Evolutionary conservation across 1,140 invertebrate species (phyloP), one percentile per base, ranked within the genome.

Genomic region (Drosophila micromelanica): DNA sequence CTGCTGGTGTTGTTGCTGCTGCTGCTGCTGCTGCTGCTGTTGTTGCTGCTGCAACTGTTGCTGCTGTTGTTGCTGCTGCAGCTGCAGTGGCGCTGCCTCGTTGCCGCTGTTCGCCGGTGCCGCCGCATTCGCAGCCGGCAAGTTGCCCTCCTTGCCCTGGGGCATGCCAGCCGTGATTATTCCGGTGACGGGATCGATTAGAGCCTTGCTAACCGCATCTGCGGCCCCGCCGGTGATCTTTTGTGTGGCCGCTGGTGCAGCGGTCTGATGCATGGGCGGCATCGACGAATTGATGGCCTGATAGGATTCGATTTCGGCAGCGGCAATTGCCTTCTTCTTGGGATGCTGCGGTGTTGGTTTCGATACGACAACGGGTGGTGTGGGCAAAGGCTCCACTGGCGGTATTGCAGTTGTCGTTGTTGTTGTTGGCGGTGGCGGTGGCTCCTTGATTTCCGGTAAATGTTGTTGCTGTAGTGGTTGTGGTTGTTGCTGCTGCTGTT

Each of bases 151-250:
- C 80, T 96, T 95, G 32, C 94, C 95, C 76, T 96, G 95, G 0
- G 85, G 90, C 74, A 94, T 92, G 93, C 96, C 95, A 1, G 94
- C 95, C 46, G 95, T 95, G 40, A 97, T 92, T 74, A 96, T 93
- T 8, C 96, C 96, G 1, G 96, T 97, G 0, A 96, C 95, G 1
- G 96, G 96, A 93, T 96, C 96, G 23, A 96, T 95, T 8, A 96
- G 85, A 5, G 90, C 74, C 45, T 91, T 91, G 67, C 80, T 91
- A 0, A 90, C 90, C 2, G 82, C 82, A 72, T 91, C 90, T 5
- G 90, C 90, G 27, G 82, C 86, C 30, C 90, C 90, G 6, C 90
- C 90, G 0, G 90, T 91, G 15, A 84, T 89, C 72, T 91, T 91
- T 38, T 91, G 90, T 0, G 90, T 77, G 15, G 86, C 86, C 3